Percentiles rank a stretch among this genome's conserved stretches.
These are phyloP conservation scores for Hoplias malabaricus DNA, from an alignment of 2,113 vertebrate species.

Conservation along the genomic window DNA sequence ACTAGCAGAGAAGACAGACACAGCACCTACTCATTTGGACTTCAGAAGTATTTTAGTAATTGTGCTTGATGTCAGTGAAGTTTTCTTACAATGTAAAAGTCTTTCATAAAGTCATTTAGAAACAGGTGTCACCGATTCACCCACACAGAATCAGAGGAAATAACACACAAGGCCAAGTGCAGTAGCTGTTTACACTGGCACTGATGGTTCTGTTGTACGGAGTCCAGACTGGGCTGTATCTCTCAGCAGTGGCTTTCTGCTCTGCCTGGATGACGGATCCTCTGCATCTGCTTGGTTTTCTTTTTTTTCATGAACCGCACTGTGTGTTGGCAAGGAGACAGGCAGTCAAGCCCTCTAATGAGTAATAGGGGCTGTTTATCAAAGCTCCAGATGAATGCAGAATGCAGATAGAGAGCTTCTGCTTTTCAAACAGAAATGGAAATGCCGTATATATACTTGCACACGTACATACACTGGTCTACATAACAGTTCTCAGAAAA, in stretches of 20 bases:
- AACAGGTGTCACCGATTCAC: conserved; percentile 10
- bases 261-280: conserved; percentile 27
- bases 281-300: conserved; percentile 31
- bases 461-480: background rate
- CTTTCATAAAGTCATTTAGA: conserved; percentile 14
- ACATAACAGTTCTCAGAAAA: background rate
- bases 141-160: conserved; percentile 20
- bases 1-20: conserved; percentile 23
- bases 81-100: background rate
- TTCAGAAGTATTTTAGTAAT: background rate
- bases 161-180: conserved; percentile 22
- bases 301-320: conserved; percentile 29
- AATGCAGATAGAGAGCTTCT: conserved; percentile 33
- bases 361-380: conserved; percentile 44
- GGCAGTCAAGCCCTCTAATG: conserved; percentile 45
- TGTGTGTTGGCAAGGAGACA: conserved; percentile 48
- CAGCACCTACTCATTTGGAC: background rate
- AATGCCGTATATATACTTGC: background rate
- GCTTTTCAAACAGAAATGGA: conserved; percentile 35
- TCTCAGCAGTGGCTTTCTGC: conserved; percentile 32
- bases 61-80: background rate
- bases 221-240: conserved; percentile 37
- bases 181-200: background rate
- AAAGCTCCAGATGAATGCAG: conserved; percentile 36
- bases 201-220: conserved; percentile 15